These are phyloP conservation scores for Griposia aprilina DNA, from an alignment of 2,888 invertebrate genomes.

Conservation along the genomic window DNA sequence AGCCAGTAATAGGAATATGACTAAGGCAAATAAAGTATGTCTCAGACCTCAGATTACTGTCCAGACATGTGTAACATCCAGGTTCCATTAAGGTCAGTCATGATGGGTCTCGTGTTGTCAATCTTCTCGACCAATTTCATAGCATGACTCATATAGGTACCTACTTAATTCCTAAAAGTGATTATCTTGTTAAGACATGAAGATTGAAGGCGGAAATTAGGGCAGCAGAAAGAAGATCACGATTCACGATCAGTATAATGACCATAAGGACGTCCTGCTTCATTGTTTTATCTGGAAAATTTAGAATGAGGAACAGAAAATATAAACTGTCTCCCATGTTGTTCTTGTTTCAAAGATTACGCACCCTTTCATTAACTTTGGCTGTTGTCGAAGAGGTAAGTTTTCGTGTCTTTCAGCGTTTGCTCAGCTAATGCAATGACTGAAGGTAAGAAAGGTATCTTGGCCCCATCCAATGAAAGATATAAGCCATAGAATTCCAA, in stretches of 20 bases:
- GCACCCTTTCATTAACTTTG: not conserved
- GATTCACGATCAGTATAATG: conserved; percentile 3
- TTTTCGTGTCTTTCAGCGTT: no score
- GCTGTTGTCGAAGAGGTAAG: not conserved
- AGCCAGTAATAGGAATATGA: not conserved
- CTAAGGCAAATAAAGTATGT: not conserved
- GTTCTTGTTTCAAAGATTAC: no score
- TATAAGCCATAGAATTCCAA: not conserved
- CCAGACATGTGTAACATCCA: conserved; percentile 46
- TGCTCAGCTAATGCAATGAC: not conserved
- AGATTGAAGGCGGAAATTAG: conserved; percentile 55
- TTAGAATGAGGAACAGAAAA: not conserved
- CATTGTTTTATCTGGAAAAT: not conserved
- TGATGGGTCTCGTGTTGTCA: conserved; percentile 47
- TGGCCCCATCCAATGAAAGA: not conserved
- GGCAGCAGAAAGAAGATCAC: conserved; percentile 35
- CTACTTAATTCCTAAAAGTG: conserved; percentile 48
- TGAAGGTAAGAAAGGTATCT: not conserved
- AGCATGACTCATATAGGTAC: conserved; percentile 20
- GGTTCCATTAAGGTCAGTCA: conserved; percentile 53
- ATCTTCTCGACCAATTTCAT: conserved; percentile 53
- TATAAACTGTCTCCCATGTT: no score
- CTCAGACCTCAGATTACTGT: conserved; percentile 9
- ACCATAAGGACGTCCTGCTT: conserved; percentile 7
- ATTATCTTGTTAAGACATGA: conserved; percentile 64